Percentiles rank a stretch among this genome's conserved stretches.
These are phyloP conservation scores for Helogale parvula DNA, from an alignment of 2,113 vertebrate genomes.

Conservation along the genomic window DNA sequence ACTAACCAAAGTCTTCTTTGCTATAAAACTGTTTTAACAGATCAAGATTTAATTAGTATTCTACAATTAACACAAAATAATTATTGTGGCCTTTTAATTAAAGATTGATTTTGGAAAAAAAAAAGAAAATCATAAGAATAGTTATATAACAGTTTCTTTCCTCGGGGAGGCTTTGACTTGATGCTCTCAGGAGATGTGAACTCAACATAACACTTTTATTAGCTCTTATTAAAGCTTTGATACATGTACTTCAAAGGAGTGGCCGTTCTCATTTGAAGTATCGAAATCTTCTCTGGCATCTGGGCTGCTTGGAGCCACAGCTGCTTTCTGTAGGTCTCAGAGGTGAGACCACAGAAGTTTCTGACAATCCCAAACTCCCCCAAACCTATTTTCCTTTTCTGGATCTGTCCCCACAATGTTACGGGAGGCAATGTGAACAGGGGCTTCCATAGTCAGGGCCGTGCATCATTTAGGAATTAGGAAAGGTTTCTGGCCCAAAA, in stretches of 20 bases:
- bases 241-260: constrained; percentile 74
- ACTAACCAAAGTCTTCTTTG: constrained; percentile 60
- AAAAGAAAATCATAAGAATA: constrained; percentile 72
- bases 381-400: background rate
- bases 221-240: constrained; percentile 78
- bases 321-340: constrained; percentile 1
- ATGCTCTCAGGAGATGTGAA: constrained; percentile 69
- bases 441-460: background rate
- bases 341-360: background rate
- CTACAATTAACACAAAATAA: constrained; percentile 75
- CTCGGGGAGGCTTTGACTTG: constrained; percentile 68
- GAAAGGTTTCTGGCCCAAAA: background rate
- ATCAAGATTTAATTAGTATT: constrained; percentile 73
- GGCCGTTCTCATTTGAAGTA: constrained; percentile 57
- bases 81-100: constrained; percentile 63
- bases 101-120: constrained; percentile 33
- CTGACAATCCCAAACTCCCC: background rate
- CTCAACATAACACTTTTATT: constrained; percentile 76
- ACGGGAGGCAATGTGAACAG: background rate
- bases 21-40: constrained; percentile 65
- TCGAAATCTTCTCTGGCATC: constrained; percentile 59
- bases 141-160: constrained; percentile 63
- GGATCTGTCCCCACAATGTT: background rate
- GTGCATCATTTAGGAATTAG: background rate
- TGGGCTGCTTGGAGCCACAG: constrained; percentile 56